Evolutionary conservation across 2,797 vertebrate species (phyloP), one percentile per base, ranked within the genome.

Genomic region (Lates japonicus): DNA sequence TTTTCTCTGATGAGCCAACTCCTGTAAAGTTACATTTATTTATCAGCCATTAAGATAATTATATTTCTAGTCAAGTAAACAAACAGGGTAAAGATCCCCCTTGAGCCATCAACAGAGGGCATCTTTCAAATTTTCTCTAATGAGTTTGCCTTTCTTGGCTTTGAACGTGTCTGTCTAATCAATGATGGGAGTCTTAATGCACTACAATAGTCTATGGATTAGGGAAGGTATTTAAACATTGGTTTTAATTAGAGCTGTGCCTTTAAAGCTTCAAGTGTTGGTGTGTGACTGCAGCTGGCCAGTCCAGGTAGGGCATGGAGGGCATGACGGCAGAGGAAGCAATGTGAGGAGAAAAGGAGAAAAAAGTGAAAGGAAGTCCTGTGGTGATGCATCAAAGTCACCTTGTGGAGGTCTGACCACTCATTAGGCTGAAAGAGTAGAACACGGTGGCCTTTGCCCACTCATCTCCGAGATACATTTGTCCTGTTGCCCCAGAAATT

Each of bases 201-300:
- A 86, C 85, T 80, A 87, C 89, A 93, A 87, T 93, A 78, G 90
- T 70, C 86, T 83, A 94, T 94, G 84, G 95, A 95, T 95, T 94
- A 92, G 89, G 74, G 49, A 74, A 86, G 91, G 92, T 89, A 92
- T 94, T 94, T 93, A 94, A 93, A 92, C 92, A 84, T 70, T 83
- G 86, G 68, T 86, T 93, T 93, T 94, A 95, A 95, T 94, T 95
- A 94, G 88, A 84, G 71, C 46, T 63, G 41, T 64, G 51, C 31
- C 66, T 87, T 76, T 69, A 86, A 88, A 82, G 87, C 81, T 70
- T 70, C 41, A 58, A 67, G 76, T 83, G 77, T 83, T 58, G 3
- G 20, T 55, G 49, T 65, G 67, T 17, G 54, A 72, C 54, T 74
- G 58, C 44, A 57, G 82, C 67, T 13, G 35, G 13, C 46, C 20